Conservation (phyloP, 2,888 invertebrate species). For the Aromia moschata region DNA sequence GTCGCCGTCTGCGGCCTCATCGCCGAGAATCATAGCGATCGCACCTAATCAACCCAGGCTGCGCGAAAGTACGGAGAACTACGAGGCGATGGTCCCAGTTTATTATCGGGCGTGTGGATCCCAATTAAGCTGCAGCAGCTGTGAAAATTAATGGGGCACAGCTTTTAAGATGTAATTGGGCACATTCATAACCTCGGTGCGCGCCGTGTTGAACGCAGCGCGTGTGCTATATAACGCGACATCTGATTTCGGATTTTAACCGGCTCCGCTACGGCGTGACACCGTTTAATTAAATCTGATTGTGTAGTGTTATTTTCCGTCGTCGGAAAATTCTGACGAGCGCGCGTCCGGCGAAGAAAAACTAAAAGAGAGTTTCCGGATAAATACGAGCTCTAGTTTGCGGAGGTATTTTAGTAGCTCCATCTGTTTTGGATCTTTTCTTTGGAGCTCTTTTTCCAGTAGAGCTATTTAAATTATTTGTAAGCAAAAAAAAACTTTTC, state of each 20-base stretch:
- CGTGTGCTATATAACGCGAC: constrained; percentile 44
- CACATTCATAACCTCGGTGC: constrained; percentile 69
- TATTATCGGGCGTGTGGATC: constrained; percentile 68
- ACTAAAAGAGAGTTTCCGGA: too few relatives aligned
- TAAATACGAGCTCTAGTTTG: too few relatives aligned
- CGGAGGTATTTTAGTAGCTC: too few relatives aligned
- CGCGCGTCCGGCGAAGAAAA: too few relatives aligned
- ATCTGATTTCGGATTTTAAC: constrained; percentile 52
- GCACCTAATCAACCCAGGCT: constrained; percentile 48
- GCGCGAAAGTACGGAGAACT: constrained; percentile 39
- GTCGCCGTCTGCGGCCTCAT: constrained; percentile 40
- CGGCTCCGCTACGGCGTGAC: constrained; percentile 44
- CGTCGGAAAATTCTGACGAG: background rate
- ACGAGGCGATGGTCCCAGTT: constrained; percentile 50
- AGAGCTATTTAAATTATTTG: too few relatives aligned
- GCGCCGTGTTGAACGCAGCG: constrained; percentile 45
- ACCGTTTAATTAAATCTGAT: constrained; percentile 11
- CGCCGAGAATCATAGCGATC: constrained; percentile 41
- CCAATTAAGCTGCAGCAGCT: constrained; percentile 72
- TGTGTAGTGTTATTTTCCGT: background rate
- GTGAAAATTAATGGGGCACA: constrained; percentile 72
- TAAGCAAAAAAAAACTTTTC: too few relatives aligned
- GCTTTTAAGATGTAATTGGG: constrained; percentile 73
- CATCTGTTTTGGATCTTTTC: too few relatives aligned
- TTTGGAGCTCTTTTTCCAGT: too few relatives aligned